A percentile compares a stretch with the other conserved stretches of the same genome.
These are phyloP conservation scores for Cryptotermes secundus DNA, from an alignment of 1,140 invertebrate species.

Conservation along the genomic window DNA sequence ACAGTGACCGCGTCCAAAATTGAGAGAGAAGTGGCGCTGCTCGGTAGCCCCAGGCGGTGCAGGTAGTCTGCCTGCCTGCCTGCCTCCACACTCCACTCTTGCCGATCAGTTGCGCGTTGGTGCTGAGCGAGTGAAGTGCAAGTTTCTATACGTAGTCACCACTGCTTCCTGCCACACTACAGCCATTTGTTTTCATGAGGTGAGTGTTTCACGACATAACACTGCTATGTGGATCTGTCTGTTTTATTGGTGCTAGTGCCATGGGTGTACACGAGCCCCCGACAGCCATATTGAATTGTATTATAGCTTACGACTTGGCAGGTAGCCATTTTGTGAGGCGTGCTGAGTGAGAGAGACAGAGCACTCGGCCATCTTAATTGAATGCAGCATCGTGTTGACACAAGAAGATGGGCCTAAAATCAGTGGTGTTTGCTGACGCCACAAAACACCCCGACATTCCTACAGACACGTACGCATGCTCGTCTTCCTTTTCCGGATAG, in stretches of 20 bases:
- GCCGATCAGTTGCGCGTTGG: not conserved
- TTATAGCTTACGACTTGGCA: not conserved
- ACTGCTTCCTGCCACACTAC: not conserved
- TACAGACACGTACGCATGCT: too few relatives aligned
- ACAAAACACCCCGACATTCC: too few relatives aligned
- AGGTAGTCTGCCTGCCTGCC: not conserved
- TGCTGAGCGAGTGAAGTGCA: not conserved
- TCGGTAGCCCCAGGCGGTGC: not conserved
- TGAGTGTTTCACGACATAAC: not conserved
- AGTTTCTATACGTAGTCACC: not conserved
- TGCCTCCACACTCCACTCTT: not conserved
- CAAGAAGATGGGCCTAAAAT: too few relatives aligned
- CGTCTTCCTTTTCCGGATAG: too few relatives aligned
- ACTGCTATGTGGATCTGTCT: not conserved
- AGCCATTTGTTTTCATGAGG: not conserved
- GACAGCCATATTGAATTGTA: slow-evolving; percentile 12
- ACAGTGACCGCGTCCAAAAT: too few relatives aligned
- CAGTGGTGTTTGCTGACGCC: too few relatives aligned
- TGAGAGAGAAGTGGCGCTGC: not conserved
- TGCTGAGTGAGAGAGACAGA: not conserved
- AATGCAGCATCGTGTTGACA: not conserved
- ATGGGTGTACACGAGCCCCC: not conserved
- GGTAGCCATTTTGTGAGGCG: slow-evolving; percentile 16
- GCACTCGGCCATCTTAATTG: not conserved
- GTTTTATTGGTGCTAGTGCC: not conserved